Percentiles rank a stretch among this genome's conserved stretches.
phyloP scores from a whole-genome alignment of 2,113 vertebrate genomes.

The Mastomys coucha region DNA sequence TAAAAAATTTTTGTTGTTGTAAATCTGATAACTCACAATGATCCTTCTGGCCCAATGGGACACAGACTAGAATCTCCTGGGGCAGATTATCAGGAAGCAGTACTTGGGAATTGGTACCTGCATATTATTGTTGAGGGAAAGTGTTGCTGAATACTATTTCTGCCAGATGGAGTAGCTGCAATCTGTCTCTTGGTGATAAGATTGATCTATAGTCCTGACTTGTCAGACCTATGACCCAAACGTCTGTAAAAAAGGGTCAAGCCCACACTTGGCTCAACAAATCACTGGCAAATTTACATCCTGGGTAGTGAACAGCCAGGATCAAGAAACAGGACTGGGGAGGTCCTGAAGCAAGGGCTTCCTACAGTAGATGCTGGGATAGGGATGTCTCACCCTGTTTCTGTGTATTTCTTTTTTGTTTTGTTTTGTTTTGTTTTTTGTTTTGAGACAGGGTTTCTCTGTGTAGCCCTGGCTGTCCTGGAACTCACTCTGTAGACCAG shows the following conservation, averaged over 20 bases:
- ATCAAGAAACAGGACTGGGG: not conserved
- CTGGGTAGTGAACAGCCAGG: not conserved
- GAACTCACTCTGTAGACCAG: too few species aligned
- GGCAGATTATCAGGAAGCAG: constrained; percentile 5
- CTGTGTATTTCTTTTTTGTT: too few species aligned
- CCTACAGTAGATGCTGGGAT: not conserved
- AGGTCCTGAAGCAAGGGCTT: constrained; percentile 30
- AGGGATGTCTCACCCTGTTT: not conserved
- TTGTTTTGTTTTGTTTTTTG: too few species aligned
- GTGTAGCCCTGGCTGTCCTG: too few species aligned
- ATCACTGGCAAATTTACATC: not conserved
- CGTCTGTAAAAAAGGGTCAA: constrained; percentile 44
- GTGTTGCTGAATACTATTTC: not conserved
- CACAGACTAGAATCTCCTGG: not conserved
- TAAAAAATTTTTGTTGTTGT: not conserved
- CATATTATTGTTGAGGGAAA: constrained; percentile 37
- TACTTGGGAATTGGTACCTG: constrained; percentile 21
- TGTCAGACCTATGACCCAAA: not conserved
- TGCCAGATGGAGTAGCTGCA: not conserved
- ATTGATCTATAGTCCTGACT: not conserved
- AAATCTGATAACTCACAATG: not conserved
- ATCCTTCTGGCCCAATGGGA: not conserved
- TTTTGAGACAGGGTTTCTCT: too few species aligned
- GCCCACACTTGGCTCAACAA: not conserved
- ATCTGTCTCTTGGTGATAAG: not conserved